Percentiles rank a stretch among this genome's conserved stretches.
Conservation (phyloP, 2,113 vertebrate genomes). For the Trinectes maculatus region DNA sequence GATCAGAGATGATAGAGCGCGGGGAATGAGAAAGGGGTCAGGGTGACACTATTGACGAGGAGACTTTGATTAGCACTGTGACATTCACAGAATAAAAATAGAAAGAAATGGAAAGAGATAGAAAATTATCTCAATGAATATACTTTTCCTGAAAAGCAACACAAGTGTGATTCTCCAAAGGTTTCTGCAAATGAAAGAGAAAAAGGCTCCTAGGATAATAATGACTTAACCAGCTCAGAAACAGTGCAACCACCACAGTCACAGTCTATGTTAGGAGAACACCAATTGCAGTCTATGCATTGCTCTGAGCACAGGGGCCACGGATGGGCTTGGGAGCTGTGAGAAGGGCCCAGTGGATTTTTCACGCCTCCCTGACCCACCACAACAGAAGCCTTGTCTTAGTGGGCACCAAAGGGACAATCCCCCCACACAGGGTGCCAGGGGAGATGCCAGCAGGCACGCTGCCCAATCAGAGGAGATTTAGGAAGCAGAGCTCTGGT, state of each 20-base stretch:
- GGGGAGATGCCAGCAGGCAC: conserved; percentile 67
- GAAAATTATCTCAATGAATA: not conserved
- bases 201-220: not conserved
- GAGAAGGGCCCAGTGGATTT: conserved; percentile 66
- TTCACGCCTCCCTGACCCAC: conserved; percentile 75
- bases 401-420: conserved; percentile 70
- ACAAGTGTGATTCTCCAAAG: not conserved
- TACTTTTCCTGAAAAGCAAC: not conserved
- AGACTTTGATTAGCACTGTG: conserved; percentile 11
- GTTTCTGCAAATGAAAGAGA: not conserved
- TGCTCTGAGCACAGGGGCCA: conserved; percentile 58
- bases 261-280: conserved; percentile 35
- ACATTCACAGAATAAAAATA: conserved; percentile 9
- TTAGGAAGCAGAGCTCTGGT: conserved; percentile 48
- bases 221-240: conserved; percentile 11
- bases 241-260: not conserved
- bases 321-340: conserved; percentile 68
- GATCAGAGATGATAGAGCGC: conserved; percentile 26
- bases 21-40: not conserved
- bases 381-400: conserved; percentile 79
- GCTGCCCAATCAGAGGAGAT: conserved; percentile 71
- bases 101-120: not conserved
- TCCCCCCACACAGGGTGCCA: conserved; percentile 70
- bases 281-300: conserved; percentile 34
- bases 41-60: not conserved